Base-by-base conservation (phyloP, 92 coral and sea anemone species). In the Zoanthus solanderi region DNA sequence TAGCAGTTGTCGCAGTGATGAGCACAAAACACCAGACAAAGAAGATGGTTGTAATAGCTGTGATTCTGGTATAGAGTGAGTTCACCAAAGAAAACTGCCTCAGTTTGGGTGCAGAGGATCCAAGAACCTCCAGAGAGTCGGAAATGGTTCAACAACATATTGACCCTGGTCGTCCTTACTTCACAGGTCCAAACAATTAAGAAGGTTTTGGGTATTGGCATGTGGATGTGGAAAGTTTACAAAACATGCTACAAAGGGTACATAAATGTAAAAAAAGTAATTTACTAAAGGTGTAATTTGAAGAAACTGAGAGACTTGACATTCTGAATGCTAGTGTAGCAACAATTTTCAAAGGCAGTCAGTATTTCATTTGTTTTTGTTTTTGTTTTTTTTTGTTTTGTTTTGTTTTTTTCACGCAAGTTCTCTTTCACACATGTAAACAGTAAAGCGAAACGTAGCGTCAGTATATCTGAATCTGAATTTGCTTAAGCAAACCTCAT, bases 201-300 rank as follows among this genome's bases (percentile, higher is more conserved):
- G 79, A 37, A 4, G 23, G 58, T 75, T 47, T 50, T 50, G 58
- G 61, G 53, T 75, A 75, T 75, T 60, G 60, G 31, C 79, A 47
- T 11, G 79, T 75, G 29, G 61, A 48, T 30, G 23, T 75, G 56
- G 79, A 75, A 17, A 75, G 79, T 75, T 11, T 75, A 34, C 79
- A 75, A 75, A 53, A 48, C 34, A 75, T 50, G 15, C 57, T 75
- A 23, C 63, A 45, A 50, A 75, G 79, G 57, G 79, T 75, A 16
- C 79, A 75, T 53, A 47, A 48, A 50, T 75, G 79, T 50, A 75
- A 75, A 75, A 75, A 75, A 75, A 60, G 75, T 69, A 69, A 69
- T 69, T 58, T 32, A 17, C 14, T 75, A n/a, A 75, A 75, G 23
- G 23, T 37, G 42, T 23, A 23, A 23, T 23, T 23, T 23, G 23